Conservation (phyloP, 2,113 vertebrate genomes). For the Zosterops japonicus region DNA sequence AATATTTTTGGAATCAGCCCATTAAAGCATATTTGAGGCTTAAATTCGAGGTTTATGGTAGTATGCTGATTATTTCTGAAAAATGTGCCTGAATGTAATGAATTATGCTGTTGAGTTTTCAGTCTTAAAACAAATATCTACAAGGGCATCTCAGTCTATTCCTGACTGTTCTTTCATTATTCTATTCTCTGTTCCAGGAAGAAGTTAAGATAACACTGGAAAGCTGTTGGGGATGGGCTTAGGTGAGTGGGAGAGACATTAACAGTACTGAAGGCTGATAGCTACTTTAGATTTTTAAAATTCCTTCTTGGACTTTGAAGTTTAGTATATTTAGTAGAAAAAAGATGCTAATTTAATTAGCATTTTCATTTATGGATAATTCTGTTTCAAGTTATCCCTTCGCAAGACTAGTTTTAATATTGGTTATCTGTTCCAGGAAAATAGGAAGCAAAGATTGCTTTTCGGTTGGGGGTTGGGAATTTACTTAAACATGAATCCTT, state of each 20-base stretch:
- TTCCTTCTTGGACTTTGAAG: not conserved
- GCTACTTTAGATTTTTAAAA: not conserved
- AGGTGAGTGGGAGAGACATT: not conserved
- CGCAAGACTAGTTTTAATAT: not conserved
- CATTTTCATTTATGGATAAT: slow-evolving; percentile 19
- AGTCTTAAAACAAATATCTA: not conserved
- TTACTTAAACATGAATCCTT: not conserved
- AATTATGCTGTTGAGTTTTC: not conserved
- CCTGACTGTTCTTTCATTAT: not conserved
- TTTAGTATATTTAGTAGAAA: not conserved
- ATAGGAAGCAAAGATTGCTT: not conserved
- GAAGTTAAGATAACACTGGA: not conserved
- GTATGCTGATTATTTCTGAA: not conserved
- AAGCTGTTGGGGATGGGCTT: not conserved
- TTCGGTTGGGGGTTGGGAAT: not conserved
- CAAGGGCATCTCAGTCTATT: not conserved
- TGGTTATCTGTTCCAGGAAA: not conserved
- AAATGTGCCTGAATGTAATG: not conserved
- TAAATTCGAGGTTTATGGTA: not conserved
- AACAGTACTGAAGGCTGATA: not conserved
- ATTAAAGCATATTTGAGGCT: not conserved
- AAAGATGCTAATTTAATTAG: not conserved
- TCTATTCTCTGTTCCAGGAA: not conserved
- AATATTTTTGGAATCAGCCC: not conserved
- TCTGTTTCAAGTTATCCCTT: slow-evolving; percentile 17